A percentile compares a stretch with the other conserved stretches of the same genome.
These are phyloP conservation scores for Leptosomus discolor DNA, from an alignment of 2,113 vertebrate genomes.

Conservation along the genomic window DNA sequence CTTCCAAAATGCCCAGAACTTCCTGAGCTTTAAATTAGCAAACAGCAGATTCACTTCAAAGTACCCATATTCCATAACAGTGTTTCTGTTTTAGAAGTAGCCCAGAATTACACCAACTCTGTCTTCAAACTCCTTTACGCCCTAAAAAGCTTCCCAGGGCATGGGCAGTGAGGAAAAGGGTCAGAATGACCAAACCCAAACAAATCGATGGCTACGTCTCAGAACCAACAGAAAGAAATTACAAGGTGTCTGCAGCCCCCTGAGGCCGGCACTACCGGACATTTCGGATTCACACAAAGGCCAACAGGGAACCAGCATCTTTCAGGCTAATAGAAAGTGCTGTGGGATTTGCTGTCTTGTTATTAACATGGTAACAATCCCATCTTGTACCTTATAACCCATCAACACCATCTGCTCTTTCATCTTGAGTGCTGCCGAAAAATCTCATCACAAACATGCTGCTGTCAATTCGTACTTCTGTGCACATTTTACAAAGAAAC, in stretches of 20 bases:
- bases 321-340: neutral
- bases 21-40: neutral
- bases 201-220: neutral
- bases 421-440: neutral
- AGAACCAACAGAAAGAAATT: neutral
- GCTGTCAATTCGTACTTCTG: neutral
- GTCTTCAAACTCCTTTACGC: neutral
- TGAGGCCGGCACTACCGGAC: neutral
- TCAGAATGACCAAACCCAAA: neutral
- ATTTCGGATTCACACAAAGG: neutral
- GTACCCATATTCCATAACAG: neutral
- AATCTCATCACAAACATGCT: neutral
- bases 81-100: neutral
- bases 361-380: constrained; percentile 40
- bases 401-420: constrained; percentile 59
- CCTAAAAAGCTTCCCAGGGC: neutral
- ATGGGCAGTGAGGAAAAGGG: neutral
- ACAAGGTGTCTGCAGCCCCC: neutral
- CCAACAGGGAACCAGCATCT: neutral
- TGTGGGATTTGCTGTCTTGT: constrained; percentile 21
- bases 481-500: neutral
- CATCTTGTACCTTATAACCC: constrained; percentile 29
- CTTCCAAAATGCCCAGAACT: neutral
- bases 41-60: neutral
- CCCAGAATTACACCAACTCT: neutral